Conservation (phyloP, 2,888 invertebrate genomes). For the Andrena haemorrhoa region DNA sequence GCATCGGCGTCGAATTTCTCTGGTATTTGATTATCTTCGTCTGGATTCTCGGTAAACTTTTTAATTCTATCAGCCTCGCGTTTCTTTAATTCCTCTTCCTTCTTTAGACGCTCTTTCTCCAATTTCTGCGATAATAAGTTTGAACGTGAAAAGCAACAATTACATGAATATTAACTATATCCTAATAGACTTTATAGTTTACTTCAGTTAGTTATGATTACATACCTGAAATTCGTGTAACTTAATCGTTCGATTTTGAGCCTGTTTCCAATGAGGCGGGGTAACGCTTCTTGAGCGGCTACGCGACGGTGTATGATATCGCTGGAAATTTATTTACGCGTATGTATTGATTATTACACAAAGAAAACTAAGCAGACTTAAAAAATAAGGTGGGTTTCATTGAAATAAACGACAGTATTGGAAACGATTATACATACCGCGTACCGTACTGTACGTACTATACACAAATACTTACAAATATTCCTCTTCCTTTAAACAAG, state of each 20-base stretch:
- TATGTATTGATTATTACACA: neutral
- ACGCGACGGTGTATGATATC: constrained; percentile 93
- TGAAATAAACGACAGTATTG: neutral
- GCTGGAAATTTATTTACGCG: constrained; percentile 85
- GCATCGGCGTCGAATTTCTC: constrained; percentile 60
- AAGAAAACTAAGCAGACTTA: neutral
- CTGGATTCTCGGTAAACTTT: constrained; percentile 84
- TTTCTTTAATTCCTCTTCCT: constrained; percentile 87
- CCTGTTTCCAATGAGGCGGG: constrained; percentile 97
- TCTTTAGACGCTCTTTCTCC: constrained; percentile 84
- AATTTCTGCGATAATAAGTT: constrained; percentile 72
- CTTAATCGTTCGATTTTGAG: constrained; percentile 93
- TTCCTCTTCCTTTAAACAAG: constrained; percentile 95
- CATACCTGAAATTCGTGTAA: constrained; percentile 91
- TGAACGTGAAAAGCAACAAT: neutral
- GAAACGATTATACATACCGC: constrained; percentile 52
- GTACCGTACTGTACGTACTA: constrained; percentile 19
- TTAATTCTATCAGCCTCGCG: constrained; percentile 87
- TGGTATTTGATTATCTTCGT: constrained; percentile 71
- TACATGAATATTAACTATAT: neutral
- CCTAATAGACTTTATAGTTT: neutral
- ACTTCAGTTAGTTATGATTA: neutral
- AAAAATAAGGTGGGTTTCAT: neutral
- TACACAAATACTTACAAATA: constrained; percentile 90
- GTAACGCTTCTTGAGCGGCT: constrained; percentile 95